phyloP scores from a whole-genome alignment of 30 jellyfish, hydroid and myxozoan species.

The Clytia hemisphaerica region DNA sequence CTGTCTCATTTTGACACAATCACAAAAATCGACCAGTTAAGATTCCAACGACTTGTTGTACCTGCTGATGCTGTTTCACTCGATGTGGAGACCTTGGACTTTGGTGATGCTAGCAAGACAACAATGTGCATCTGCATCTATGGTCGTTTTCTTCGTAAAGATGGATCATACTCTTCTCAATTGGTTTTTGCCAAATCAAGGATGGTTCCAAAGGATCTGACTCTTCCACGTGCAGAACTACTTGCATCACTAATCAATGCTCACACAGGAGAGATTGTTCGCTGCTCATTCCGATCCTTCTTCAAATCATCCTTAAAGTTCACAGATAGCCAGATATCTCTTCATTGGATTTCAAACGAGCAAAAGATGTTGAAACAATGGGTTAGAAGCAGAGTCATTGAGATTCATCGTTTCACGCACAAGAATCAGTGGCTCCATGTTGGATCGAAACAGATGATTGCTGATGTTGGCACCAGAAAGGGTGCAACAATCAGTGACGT shows the following conservation, averaged over 20 bases:
- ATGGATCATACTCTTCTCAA: conserved; percentile 10
- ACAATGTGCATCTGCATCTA: too few relatives aligned
- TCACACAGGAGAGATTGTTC: conserved; percentile 6
- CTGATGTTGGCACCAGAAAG: conserved; percentile 8
- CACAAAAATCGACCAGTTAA: too few relatives aligned
- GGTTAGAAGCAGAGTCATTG: conserved; percentile 13
- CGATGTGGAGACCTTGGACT: too few relatives aligned
- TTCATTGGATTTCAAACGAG: conserved; percentile 5
- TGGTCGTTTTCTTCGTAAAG: too few relatives aligned
- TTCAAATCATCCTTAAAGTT: conserved; percentile 2
- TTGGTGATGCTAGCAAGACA: too few relatives aligned
- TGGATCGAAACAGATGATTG: conserved; percentile 2
- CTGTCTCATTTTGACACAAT: not conserved
- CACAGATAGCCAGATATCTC: conserved; percentile 1
- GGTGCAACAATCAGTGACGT: conserved; percentile 12
- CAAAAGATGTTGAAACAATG: conserved; percentile 5
- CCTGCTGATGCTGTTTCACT: too few relatives aligned
- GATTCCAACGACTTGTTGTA: too few relatives aligned
- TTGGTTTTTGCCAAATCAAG: conserved; percentile 9
- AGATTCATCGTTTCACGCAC: not conserved
- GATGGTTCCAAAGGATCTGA: not conserved
- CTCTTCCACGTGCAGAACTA: too few relatives aligned
- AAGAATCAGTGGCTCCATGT: conserved; percentile 8
- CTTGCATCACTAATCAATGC: conserved; percentile 1
- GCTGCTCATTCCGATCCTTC: not conserved